Conservation (phyloP, 2,113 vertebrate species). For the Python bivittatus region DNA sequence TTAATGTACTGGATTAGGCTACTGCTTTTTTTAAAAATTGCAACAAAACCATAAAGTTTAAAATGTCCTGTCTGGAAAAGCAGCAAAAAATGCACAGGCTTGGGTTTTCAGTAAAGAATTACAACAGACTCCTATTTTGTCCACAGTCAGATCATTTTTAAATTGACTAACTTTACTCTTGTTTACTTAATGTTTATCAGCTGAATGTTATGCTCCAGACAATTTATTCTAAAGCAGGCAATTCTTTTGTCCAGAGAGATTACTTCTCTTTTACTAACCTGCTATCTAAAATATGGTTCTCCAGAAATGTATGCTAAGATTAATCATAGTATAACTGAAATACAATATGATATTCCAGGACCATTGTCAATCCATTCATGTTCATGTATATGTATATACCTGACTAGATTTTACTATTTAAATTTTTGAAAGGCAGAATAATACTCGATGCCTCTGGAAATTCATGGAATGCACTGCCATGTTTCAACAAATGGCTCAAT, state of each 20-base stretch:
- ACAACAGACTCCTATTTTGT: conserved; percentile 61
- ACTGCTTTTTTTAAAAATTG: conserved; percentile 69
- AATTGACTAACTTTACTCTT: conserved; percentile 73
- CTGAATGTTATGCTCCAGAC: conserved; percentile 66
- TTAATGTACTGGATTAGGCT: conserved; percentile 41
- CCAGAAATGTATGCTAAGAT: conserved; percentile 66
- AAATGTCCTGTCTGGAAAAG: conserved; percentile 60
- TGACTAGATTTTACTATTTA: conserved; percentile 43
- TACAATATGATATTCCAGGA: conserved; percentile 52
- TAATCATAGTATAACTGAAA: conserved; percentile 70
- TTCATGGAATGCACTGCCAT: background rate
- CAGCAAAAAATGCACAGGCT: conserved; percentile 42
- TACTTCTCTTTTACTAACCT: conserved; percentile 73
- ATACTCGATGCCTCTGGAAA: conserved; percentile 17
- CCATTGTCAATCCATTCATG: conserved; percentile 63
- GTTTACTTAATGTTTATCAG: conserved; percentile 78
- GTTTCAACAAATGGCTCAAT: background rate
- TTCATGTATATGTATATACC: conserved; percentile 51
- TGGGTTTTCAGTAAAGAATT: conserved; percentile 54
- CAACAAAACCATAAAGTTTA: conserved; percentile 59
- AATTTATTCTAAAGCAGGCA: conserved; percentile 77
- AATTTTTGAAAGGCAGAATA: conserved; percentile 48
- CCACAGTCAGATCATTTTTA: conserved; percentile 72
- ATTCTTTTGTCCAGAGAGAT: conserved; percentile 70
- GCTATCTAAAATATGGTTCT: conserved; percentile 64